Conservation (phyloP, 2,888 invertebrate genomes). For the Norana najaformis region DNA sequence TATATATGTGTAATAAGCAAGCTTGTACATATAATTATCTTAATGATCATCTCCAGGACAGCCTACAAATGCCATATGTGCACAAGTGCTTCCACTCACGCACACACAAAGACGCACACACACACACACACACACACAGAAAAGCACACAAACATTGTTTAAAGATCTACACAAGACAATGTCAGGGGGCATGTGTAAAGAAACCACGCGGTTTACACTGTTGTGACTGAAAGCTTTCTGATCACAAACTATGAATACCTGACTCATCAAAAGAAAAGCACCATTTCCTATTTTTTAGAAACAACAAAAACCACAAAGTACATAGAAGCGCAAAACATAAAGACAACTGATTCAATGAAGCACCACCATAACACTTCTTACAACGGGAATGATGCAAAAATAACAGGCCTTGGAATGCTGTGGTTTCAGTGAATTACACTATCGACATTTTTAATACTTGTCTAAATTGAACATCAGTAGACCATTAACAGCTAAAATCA, state of each 20-base stretch:
- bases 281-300: neutral
- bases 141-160: neutral
- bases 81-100: no score
- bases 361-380: neutral
- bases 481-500: constrained; percentile 6
- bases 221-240: neutral
- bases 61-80: neutral
- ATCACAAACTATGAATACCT: neutral
- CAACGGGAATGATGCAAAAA: neutral
- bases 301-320: neutral
- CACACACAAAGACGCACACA: neutral
- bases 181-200: no score
- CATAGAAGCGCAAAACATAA: neutral
- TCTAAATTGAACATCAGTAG: neutral
- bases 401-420: neutral
- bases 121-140: neutral
- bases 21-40: neutral
- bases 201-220: neutral
- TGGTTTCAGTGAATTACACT: neutral
- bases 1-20: neutral
- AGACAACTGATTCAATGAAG: neutral
- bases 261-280: neutral
- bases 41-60: neutral
- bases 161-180: neutral
- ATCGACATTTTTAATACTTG: neutral